These are phyloP conservation scores for Erethizon dorsatum DNA, from an alignment of 2,797 vertebrate genomes.

Conservation along the genomic window DNA sequence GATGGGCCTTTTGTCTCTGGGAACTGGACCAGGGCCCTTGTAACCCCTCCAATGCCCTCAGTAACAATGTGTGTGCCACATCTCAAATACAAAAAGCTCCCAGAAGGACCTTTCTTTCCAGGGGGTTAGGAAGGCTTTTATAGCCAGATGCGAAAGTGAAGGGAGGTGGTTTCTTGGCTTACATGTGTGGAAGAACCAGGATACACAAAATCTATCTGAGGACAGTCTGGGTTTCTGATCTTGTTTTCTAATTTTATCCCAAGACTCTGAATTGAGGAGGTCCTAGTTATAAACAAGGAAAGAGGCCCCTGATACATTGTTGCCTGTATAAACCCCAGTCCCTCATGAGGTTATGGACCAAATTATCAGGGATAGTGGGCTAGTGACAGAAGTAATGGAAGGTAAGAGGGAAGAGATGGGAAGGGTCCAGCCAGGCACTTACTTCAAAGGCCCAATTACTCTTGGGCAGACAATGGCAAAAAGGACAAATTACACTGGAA, in stretches of 20 bases:
- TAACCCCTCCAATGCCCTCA: neutral
- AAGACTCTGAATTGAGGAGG: neutral
- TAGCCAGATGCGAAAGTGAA: neutral
- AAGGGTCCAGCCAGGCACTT: neutral
- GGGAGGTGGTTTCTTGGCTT: neutral
- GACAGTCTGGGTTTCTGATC: neutral
- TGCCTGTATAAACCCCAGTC: neutral
- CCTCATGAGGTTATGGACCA: neutral
- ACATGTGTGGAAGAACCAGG: neutral
- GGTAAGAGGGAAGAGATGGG: neutral
- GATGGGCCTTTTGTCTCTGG: neutral
- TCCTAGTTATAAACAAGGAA: neutral
- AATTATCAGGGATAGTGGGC: neutral
- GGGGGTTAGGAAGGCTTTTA: neutral
- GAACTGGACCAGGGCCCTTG: neutral
- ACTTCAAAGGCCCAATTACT: neutral
- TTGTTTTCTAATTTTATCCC: neutral
- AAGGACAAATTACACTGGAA: neutral
- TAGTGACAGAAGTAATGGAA: neutral
- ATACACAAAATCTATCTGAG: neutral
- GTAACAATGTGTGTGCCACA: neutral
- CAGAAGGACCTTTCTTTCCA: neutral
- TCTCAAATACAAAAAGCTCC: neutral
- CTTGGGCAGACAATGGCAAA: neutral
- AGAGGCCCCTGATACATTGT: neutral